Evolutionary conservation across 2,888 invertebrate genomes (phyloP).

Genomic region (Mesochorus sp.): DNA sequence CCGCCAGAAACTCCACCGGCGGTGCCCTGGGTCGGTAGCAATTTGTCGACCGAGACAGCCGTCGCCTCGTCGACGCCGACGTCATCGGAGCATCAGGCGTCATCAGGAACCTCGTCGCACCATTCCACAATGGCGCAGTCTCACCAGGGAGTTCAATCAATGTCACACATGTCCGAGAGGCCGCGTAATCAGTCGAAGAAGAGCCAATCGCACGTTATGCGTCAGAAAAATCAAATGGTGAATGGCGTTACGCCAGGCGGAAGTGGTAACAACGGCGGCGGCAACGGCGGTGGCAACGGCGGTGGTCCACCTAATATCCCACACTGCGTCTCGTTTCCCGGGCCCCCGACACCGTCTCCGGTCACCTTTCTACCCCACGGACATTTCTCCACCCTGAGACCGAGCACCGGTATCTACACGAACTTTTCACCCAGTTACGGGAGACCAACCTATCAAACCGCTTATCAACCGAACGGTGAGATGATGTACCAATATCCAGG

Average conservation of each 20-base stretch:
- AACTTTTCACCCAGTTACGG: constrained; percentile 78
- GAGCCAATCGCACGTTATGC: constrained; percentile 75
- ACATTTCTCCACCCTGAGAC: constrained; percentile 78
- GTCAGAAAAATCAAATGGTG: constrained; percentile 78
- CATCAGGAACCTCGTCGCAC: constrained; percentile 73
- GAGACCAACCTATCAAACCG: constrained; percentile 80
- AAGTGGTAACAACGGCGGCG: constrained; percentile 45
- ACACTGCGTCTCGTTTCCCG: constrained; percentile 73
- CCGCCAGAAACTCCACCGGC: constrained; percentile 85
- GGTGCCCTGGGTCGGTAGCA: constrained; percentile 78
- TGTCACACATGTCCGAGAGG: constrained; percentile 68
- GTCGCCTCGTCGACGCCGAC: constrained; percentile 70
- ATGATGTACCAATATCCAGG: constrained; percentile 81
- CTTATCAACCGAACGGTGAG: constrained; percentile 84
- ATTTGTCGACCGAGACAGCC: constrained; percentile 61
- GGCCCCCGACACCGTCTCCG: constrained; percentile 77
- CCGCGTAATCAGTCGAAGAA: constrained; percentile 72
- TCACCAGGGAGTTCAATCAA: constrained; percentile 80
- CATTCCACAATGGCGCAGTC: constrained; percentile 68
- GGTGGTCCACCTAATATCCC: constrained; percentile 72
- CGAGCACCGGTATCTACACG: constrained; percentile 77
- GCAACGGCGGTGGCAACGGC: constrained; percentile 29
- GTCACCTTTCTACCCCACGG: constrained; percentile 77
- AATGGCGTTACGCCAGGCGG: constrained; percentile 73
- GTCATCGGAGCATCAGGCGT: constrained; percentile 63